Evolutionary conservation across 92 coral and sea anemone genomes (phyloP).

Genomic region (Bergia sp.): DNA sequence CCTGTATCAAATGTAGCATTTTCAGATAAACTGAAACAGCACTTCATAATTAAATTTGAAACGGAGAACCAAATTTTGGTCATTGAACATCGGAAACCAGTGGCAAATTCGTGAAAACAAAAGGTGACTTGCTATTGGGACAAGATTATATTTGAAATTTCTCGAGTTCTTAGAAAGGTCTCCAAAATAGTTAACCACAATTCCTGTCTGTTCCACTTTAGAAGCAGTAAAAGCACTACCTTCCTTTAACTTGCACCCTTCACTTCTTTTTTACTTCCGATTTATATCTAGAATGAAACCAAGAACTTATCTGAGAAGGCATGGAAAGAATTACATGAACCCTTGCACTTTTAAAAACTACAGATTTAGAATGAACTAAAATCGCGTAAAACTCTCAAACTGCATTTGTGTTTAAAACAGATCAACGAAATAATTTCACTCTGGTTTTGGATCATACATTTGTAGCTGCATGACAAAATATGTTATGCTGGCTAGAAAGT

Average conservation of each 20-base stretch:
- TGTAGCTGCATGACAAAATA: background rate
- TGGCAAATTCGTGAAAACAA: no score
- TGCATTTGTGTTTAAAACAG: no score
- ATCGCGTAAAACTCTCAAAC: background rate
- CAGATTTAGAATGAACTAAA: no score
- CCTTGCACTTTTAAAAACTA: no score
- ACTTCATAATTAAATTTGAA: background rate
- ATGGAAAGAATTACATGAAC: background rate
- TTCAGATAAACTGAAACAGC: no score
- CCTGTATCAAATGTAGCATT: slow-evolving; percentile 20
- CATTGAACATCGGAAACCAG: background rate
- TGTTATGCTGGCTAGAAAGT: background rate
- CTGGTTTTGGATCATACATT: background rate
- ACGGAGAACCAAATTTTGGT: background rate
- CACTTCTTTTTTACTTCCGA: background rate
- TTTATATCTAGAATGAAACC: background rate
- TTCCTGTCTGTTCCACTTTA: no score
- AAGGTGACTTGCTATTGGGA: background rate
- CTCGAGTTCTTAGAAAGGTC: background rate
- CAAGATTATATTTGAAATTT: background rate
- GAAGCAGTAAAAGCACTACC: background rate
- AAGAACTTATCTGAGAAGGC: background rate
- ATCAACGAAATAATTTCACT: no score
- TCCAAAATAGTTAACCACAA: no score
- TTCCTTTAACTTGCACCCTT: no score